phyloP scores from a whole-genome alignment of 2,888 invertebrate genomes.

The Drosophila bunnanda region DNA sequence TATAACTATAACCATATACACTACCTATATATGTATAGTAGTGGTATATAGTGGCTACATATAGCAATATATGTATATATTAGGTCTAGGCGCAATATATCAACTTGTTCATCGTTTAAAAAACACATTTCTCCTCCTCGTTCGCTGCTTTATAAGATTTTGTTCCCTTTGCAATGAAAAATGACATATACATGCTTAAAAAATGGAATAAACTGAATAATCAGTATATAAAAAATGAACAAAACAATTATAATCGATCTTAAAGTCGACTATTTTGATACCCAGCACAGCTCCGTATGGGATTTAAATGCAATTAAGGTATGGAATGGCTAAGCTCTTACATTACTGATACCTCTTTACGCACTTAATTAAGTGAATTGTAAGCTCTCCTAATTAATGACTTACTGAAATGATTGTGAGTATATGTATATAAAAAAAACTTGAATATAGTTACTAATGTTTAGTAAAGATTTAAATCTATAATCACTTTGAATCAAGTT shows the following conservation, averaged over 20 bases:
- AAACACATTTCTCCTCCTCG: conserved; percentile 26
- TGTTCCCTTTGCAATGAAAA: conserved; percentile 72
- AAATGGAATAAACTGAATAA: conserved; percentile 3
- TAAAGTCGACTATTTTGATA: conserved; percentile 5
- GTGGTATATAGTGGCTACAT: conserved; percentile 17
- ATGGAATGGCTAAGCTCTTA: conserved; percentile 1
- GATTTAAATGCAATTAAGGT: neutral
- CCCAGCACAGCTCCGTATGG: conserved; percentile 15
- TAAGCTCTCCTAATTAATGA: conserved; percentile 1
- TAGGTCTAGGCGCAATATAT: conserved; percentile 41
- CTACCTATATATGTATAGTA: conserved; percentile 28
- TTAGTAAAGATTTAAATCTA: neutral
- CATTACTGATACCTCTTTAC: neutral
- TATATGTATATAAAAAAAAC: neutral
- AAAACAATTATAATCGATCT: conserved; percentile 3
- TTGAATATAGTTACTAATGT: neutral
- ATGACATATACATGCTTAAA: conserved; percentile 27
- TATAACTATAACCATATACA: conserved; percentile 48
- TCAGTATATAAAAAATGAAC: neutral
- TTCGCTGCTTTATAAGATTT: conserved; percentile 55
- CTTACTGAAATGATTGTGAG: neutral
- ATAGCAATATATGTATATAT: conserved; percentile 8
- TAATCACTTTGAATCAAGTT: neutral
- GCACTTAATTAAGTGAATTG: neutral
- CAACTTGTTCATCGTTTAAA: conserved; percentile 33